Base-by-base conservation (phyloP, 1,140 invertebrate species). In the Popillia japonica region DNA sequence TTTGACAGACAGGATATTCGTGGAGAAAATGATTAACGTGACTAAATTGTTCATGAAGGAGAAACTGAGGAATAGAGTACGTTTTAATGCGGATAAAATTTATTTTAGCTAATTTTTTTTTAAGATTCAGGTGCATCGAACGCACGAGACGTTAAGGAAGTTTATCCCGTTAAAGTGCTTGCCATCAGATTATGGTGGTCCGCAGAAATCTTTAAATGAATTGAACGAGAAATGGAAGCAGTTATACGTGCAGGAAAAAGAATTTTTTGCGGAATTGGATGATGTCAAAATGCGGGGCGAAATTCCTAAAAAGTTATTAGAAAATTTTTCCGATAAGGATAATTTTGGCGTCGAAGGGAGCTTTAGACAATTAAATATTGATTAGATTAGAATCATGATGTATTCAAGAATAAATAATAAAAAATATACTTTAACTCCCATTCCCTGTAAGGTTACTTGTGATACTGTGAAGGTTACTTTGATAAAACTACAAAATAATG, bases 181-280 rank as follows among this genome's bases (percentile, higher is more conserved):
- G 7, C 86, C 86, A 14, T 41, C 42, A 20, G 84, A 87, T 17
- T 85, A 84, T 80, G 86, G 85, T 0, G 87, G 87, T 0, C 79
- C 75, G 6, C 82, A 82, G 42, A 76, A 72, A 40, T 80, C 84
- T 3, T 10, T 85, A 7, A 64, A 80, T 10, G 82, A 84, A 75
- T 42, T 87, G 14, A 81, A 83, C 77, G 81, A 86, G 86, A 79
- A 81, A 78, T 82, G 75, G 55, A 64, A 78, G 40, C 22, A 23
- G 20, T 48, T 76, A 34, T 55, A 48, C 7, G 48, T 76, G 6
- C 10, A 59, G n/a, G 6, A 61, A 14, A 22, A 23, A 40, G 17
- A 27, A 20, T 55, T 76, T 14, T 55, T 76, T 14, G 75, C 40
- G n/a, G 20, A 61, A 6, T n/a, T 61, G 22, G 55, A 27, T 6